phyloP scores from a whole-genome alignment of 35 echinoderm and acorn worm species.

The Strongylocentrotus purpuratus region DNA sequence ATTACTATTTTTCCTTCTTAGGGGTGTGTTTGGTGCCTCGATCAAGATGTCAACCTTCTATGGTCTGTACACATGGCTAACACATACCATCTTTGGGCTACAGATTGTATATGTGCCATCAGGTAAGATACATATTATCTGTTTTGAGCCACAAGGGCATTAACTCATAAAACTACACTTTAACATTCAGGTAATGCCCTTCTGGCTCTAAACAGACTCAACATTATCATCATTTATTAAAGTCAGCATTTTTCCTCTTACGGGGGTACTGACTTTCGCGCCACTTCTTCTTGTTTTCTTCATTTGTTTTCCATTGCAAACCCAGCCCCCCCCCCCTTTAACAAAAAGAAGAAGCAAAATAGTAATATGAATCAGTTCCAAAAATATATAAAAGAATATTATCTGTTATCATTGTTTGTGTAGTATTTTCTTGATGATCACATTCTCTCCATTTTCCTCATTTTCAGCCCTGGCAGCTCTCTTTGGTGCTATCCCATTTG shows the following conservation, averaged over 20 bases:
- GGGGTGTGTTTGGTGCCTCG: conserved; percentile 96
- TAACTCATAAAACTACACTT: no score
- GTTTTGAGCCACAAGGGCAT: no score
- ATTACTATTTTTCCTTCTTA: conserved; percentile 32
- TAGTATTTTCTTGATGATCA: background rate
- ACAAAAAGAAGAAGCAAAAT: background rate
- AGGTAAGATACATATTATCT: conserved; percentile 53
- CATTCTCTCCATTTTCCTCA: background rate
- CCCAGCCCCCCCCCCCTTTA: background rate
- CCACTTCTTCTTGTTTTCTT: background rate
- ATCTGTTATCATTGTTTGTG: background rate
- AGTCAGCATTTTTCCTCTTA: no score
- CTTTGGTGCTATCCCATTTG: conserved; percentile 90
- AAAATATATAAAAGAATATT: background rate
- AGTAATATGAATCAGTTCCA: background rate
- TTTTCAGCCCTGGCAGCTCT: conserved; percentile 80
- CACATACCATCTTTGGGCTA: conserved; percentile 85
- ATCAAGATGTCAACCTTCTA: conserved; percentile 99
- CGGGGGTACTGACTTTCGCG: background rate
- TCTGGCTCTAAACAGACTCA: no score
- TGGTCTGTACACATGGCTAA: conserved; percentile 97
- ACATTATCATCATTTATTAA: background rate
- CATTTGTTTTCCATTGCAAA: background rate
- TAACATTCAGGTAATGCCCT: no score
- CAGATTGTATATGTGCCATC: conserved; percentile 93